phyloP scores from a whole-genome alignment of 1,140 invertebrate species.

The Drosophila ananassae region DNA sequence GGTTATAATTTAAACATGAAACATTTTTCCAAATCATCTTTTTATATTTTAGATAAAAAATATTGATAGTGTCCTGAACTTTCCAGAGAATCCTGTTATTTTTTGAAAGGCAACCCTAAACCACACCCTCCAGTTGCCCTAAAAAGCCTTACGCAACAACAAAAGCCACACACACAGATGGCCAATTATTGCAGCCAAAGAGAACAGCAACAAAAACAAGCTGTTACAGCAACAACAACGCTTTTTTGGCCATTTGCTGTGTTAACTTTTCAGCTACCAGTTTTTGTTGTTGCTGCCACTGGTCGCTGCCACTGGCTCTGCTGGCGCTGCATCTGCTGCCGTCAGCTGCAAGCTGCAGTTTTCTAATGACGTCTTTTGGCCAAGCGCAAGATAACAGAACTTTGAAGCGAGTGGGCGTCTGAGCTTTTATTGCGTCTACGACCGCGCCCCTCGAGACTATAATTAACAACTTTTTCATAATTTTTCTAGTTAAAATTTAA shows the following conservation, averaged over 20 bases:
- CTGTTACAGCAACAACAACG: conserved; percentile 9
- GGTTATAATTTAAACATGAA: background rate
- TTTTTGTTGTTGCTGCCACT: conserved; percentile 13
- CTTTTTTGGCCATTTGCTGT: conserved; percentile 40
- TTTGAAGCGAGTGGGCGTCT: conserved; percentile 17
- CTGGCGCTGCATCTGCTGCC: background rate
- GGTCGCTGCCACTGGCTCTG: conserved; percentile 1
- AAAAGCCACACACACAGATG: conserved; percentile 52
- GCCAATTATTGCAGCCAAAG: conserved; percentile 56
- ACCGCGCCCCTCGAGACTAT: conserved; percentile 1
- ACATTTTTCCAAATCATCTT: background rate
- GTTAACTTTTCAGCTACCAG: conserved; percentile 23
- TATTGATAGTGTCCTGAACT: background rate
- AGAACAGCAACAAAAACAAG: conserved; percentile 16
- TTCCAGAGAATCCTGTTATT: background rate
- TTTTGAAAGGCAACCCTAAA: conserved; percentile 43
- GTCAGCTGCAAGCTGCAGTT: conserved; percentile 37
- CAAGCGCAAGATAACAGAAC: conserved; percentile 25
- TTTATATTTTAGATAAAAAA: background rate
- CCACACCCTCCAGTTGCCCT: conserved; percentile 79
- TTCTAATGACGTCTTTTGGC: conserved; percentile 38
- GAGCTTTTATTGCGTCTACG: background rate
- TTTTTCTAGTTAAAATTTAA: background rate
- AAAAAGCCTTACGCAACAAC: conserved; percentile 80
- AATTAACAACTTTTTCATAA: background rate